Percentiles rank a stretch among this genome's conserved stretches.
phyloP scores from a whole-genome alignment of 2,888 invertebrate genomes.

The Apamea sordens region DNA sequence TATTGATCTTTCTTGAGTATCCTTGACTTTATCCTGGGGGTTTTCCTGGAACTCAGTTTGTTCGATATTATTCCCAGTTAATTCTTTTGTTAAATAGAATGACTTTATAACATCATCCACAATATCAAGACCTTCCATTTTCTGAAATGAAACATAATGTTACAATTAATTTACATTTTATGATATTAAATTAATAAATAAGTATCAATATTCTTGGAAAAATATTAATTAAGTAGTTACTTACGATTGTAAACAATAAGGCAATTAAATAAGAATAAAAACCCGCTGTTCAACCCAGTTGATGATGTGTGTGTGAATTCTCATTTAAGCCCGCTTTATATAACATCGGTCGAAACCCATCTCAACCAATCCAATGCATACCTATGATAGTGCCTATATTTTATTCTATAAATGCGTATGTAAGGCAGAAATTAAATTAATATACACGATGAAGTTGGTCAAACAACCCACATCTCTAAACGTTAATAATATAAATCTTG shows the following conservation, averaged over 20 bases:
- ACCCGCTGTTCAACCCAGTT: no score
- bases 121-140: not conserved
- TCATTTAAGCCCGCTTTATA: no score
- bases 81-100: slow-evolving; percentile 7
- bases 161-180: not conserved
- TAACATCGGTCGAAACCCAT: no score
- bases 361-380: no score
- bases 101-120: not conserved
- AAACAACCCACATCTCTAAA: not conserved
- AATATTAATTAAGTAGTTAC: no score
- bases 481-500: not conserved
- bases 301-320: no score
- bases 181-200: no score
- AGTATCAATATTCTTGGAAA: no score
- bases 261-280: no score
- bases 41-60: slow-evolving; percentile 1
- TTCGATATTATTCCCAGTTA: not conserved
- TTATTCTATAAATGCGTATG: not conserved
- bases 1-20: not conserved
- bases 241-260: no score
- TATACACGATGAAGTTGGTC: slow-evolving; percentile 4
- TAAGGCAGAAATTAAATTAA: not conserved
- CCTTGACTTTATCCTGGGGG: not conserved
- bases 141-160: not conserved
- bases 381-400: no score